Conservation (phyloP, 2,888 invertebrate genomes). For the Vannuccia rotundouncinata region DNA sequence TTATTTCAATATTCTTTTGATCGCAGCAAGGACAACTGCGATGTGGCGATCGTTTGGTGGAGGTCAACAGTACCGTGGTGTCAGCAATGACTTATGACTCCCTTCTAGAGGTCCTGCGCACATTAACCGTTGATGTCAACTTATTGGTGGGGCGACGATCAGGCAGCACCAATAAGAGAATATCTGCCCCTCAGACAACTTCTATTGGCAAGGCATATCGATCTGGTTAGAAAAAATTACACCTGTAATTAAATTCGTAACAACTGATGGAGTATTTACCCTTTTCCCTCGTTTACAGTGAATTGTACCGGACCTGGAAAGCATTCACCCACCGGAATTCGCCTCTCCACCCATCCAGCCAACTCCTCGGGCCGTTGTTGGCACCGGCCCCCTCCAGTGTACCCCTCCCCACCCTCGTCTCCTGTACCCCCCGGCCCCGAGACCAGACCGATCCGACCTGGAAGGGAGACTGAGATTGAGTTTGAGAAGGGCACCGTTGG, state of each 20-base stretch:
- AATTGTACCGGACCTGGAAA: background rate
- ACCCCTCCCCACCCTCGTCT: background rate
- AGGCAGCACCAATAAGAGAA: background rate
- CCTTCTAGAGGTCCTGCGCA: background rate
- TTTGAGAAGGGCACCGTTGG: slow-evolving; percentile 72
- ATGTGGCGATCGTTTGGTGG: background rate
- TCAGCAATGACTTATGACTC: background rate
- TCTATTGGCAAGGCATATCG: slow-evolving; percentile 1
- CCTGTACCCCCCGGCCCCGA: background rate
- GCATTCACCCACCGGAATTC: background rate
- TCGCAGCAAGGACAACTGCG: background rate
- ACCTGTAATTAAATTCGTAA: no score
- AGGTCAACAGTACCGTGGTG: background rate
- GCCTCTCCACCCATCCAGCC: background rate
- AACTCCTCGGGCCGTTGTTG: background rate
- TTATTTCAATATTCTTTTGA: no score
- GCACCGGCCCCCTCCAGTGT: background rate
- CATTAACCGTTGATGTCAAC: background rate
- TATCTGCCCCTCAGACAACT: background rate
- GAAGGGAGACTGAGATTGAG: slow-evolving; percentile 79
- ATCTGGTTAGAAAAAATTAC: background rate
- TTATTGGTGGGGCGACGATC: background rate
- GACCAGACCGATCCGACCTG: slow-evolving; percentile 63
- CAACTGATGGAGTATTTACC: no score
- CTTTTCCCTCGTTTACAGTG: background rate